Evolutionary conservation across 2,888 invertebrate species (phyloP), one percentile per base, ranked within the genome.

Genomic region (Cephus pulcher): DNA sequence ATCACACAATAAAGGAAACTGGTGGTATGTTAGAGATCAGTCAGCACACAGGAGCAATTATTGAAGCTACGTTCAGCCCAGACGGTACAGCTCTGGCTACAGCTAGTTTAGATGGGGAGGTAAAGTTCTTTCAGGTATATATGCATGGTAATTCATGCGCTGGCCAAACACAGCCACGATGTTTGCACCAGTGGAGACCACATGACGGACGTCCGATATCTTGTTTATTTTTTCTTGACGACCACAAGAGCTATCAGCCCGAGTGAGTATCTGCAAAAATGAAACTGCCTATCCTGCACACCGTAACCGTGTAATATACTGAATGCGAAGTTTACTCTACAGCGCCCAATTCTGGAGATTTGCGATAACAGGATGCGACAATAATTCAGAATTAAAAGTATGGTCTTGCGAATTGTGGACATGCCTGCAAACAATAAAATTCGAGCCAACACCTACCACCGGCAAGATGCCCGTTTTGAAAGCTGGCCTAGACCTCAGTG

Each of bases 351-450:
- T 98, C 92, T 99, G 99, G 99, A 98, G 98, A 91, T 98, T 96
- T 92, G 98, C 97, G 0, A 94, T 99, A 71, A 98, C 99, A 0
- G 98, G 98, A 1, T 96, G 97, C 0, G 95, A 96, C 82, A 95
- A 97, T 90, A 98, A 98, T 92, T 95, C 97, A 0, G 97, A 97
- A 87, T 93, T 99, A 77, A 98, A 98, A 92, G 93, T 96, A 74
- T 99, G 98, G 98, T 97, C 97, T 11, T 99, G 98, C 91, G 97
- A 98, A 89, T 94, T 96, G 0, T 99, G 99, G 99, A 94, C 94
- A 75, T 98, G 98, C 88, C 93, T 98, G n/a, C 99, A 98, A 91
- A 97, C 96, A 0, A 94, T 98, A 69, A 94, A 93, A 40, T 96
- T 97, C 88, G 92, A 93, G 2, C 93, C 95, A 0, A 90, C 92